Evolutionary conservation across 2,888 invertebrate genomes (phyloP), one percentile per base, ranked within the genome.

Genomic region (Morinoia aosen): DNA sequence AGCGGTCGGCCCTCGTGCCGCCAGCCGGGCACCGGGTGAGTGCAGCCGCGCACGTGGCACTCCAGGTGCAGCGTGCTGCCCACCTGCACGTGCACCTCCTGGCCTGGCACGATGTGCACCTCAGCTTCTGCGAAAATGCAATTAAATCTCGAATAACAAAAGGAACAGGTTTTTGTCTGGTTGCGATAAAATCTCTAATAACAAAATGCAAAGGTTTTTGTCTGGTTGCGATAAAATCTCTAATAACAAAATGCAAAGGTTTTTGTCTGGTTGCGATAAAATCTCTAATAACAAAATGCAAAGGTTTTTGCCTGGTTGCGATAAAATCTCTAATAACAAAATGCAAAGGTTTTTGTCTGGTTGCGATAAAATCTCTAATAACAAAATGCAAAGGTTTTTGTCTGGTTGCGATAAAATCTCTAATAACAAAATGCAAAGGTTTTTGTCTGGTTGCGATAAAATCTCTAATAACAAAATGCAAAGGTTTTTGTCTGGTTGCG

Each of bases 21-120:
- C 96, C 96, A 96, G 58, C 95, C 57, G 33, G 95, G 95, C 48
- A 96, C 61, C 16, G 96, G 95, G 33, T 95, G 95, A 5, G 95
- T 90, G 76, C 96, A 96, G 12, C 96, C 96, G 48, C 95, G 95
- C 33, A 96, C 95, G 64, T 95, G 91, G 57, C 96, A 96, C 57
- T 95, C 95, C 57, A 96, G 58, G 40, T 96, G 95, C 58, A 96
- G 95, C 25, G 95, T 95, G 61, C 96, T 96, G 25, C 96, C 96
- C 19, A 61, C 58, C 95, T 96, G 95, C n/a, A 96, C 96, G 95
- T 95, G 95, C 39, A 96, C 96, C 94, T 96, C 96, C 11, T 40
- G 56, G 0, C 96, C 96, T 7, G 96, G 96, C 57, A 90, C 48
- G 4, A 96, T 95, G 48, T 58, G 94, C 12, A 91, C 96, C 40